A percentile compares a stretch with the other conserved stretches of the same genome.
These are phyloP conservation scores for Epicauta chinensis DNA, from an alignment of 1,140 invertebrate genomes.

Conservation along the genomic window DNA sequence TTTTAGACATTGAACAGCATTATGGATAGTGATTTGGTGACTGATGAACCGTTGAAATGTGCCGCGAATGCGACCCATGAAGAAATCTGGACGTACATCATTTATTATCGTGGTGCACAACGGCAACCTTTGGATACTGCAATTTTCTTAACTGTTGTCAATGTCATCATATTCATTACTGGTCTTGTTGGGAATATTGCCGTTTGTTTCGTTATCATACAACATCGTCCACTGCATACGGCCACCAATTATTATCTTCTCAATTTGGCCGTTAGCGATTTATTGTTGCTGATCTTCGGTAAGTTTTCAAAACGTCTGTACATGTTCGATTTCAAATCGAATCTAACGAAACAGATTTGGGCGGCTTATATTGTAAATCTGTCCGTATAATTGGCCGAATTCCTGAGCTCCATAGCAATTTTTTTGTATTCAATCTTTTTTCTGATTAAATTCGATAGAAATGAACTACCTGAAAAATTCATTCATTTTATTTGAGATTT, in stretches of 20 bases:
- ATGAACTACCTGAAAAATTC: too few relatives aligned
- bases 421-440: too few relatives aligned
- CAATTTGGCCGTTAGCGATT: conserved; percentile 72
- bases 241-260: conserved; percentile 92
- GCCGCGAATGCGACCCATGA: neutral
- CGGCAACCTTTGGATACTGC: conserved; percentile 20
- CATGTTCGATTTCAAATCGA: neutral
- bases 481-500: too few relatives aligned
- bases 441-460: too few relatives aligned
- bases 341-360: too few relatives aligned
- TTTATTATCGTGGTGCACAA: conserved; percentile 12
- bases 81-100: conserved; percentile 5
- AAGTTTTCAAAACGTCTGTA: too few relatives aligned
- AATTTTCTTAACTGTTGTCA: conserved; percentile 64
- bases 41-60: neutral
- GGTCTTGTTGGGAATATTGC: conserved; percentile 82
- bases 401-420: too few relatives aligned
- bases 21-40: conserved; percentile 3
- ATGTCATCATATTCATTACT: conserved; percentile 73
- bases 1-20: neutral
- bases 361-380: too few relatives aligned
- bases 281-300: conserved; percentile 69
- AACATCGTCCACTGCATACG: conserved; percentile 75
- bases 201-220: conserved; percentile 83
- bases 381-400: too few relatives aligned